Evolutionary conservation across 2,113 vertebrate genomes (phyloP), one percentile per base, ranked within the genome.

Genomic region (Hippocampus mohnikei): DNA sequence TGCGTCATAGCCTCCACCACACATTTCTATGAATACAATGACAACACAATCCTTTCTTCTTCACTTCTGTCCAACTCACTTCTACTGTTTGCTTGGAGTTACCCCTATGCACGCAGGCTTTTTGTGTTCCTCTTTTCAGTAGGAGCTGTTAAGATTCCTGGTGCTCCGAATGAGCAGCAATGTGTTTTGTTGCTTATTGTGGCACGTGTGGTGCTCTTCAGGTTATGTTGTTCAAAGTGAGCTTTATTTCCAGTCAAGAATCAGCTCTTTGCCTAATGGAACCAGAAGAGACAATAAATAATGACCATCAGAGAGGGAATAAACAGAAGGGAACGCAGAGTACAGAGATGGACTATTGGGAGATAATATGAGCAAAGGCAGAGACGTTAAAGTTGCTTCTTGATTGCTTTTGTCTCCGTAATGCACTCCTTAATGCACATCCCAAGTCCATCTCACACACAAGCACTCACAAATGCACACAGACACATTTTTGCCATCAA

Each of bases 381-480:
- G 55, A 37, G 33, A 72, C 18, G 25, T 52, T 59, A 16, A 59
- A 59, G 25, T 50, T 72, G 42, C 29, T 53, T 66, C 68, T 56
- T 55, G 33, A 60, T 60, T 18, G 58, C 58, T 72, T 72, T 67
- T 65, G 12, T 70, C 79, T 81, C 74, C 62, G 66, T 81, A 78
- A 82, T 85, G 81, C 71, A 75, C 66, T 79, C 58, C 70, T 79
- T 85, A 85, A 86, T 84, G 82, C 60, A 70, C 69, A 50, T 68
- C 20, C 56, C 27, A 55, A 63, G 12, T 1, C 65, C 20, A 37
- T 44, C 58, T 25, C 18, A 21, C 41, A 18, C 44, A 40, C 46
- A 37, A 27, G n/a, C 21, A 33, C 60, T 15, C 50, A 59, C 50
- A 66, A 62, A 65, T 46, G 40, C 42, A 37, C 56, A 53, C 50